phyloP scores from a whole-genome alignment of 1,140 invertebrate species.

The Aradophagus sp. region DNA sequence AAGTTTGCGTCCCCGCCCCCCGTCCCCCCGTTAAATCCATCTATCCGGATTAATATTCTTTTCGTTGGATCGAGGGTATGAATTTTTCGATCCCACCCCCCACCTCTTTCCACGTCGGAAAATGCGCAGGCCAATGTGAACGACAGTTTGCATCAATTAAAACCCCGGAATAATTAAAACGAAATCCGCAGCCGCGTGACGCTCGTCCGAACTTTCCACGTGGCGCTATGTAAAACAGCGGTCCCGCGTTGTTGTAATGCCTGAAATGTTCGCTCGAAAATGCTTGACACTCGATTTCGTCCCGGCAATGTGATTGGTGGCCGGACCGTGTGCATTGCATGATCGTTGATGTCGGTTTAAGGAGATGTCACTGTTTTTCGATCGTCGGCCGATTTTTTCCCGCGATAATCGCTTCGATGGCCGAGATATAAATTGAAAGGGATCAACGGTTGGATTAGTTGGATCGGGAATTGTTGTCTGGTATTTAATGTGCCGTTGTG shows the following conservation, averaged over 20 bases:
- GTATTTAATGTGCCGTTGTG: conserved; percentile 7
- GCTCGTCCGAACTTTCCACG: conserved; percentile 37
- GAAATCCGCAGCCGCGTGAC: conserved; percentile 19
- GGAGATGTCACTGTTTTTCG: conserved; percentile 4
- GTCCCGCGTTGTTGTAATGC: conserved; percentile 29
- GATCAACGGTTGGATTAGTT: conserved; percentile 23
- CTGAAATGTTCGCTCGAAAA: conserved; percentile 18
- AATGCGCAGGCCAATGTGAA: conserved; percentile 26
- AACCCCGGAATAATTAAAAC: conserved; percentile 53
- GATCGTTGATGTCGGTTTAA: conserved; percentile 5
- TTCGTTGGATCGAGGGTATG: conserved; percentile 6
- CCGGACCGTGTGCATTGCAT: background rate
- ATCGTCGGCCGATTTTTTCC: background rate
- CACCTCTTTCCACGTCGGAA: conserved; percentile 8
- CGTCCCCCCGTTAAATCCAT: too few relatives aligned
- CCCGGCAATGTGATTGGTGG: background rate
- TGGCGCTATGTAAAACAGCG: conserved; percentile 39
- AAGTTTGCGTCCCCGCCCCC: conserved; percentile 43
- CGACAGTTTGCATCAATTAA: conserved; percentile 52
- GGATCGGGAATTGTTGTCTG: conserved; percentile 30
- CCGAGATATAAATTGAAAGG: too few relatives aligned
- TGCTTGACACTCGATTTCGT: conserved; percentile 19
- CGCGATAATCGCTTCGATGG: too few relatives aligned
- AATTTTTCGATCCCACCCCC: conserved; percentile 19
- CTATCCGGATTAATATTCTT: too few relatives aligned